Evolutionary conservation across 2,888 invertebrate genomes (phyloP), one percentile per base, ranked within the genome.

Genomic region (Tiphia femorata): DNA sequence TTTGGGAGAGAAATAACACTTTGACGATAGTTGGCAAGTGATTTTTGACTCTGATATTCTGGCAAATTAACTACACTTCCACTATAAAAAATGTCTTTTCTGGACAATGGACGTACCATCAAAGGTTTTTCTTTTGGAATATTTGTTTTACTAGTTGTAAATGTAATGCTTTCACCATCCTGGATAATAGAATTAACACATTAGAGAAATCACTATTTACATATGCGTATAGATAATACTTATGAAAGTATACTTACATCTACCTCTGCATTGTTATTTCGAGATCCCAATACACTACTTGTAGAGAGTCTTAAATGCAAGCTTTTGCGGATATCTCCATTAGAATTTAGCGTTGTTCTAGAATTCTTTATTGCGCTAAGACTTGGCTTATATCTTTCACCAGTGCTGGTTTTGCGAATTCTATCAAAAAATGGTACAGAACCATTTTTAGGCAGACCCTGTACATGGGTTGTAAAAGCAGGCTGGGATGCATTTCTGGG

Each of bases 51-150:
- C 82, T 94, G 93, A 85, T 92, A 97, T 84, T 97, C 96, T 0
- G 95, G 95, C 73, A 98, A 87, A 85, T 98, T 95, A 59, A 92
- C 88, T 19, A 98, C 94, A 41, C 97, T 97, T 23, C 98, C 97
- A 2, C 96, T 96, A 85, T 98, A 98, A 87, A 98, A 98, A 77
- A 98, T 97, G 84, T 98, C 98, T 80, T 97, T 96, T 49, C 97
- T 88, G 5, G 96, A 96, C 85, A 98, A 85, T 2, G 97, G 97
- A 14, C 96, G 89, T 12, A 95, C 92, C 87, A 95, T 94, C 65
- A 90, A 86, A 41, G 88, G 86, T 63, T 86, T 87, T 72, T 88
- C 88, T 58, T 83, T 83, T 25, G 81, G 78, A 16, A 77, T 76
- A 55, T 80, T 81, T 0, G 88, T 83, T 60, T 79, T 82, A 57